phyloP scores from a whole-genome alignment of 2,888 invertebrate species.

The Hoplodrina blanda region DNA sequence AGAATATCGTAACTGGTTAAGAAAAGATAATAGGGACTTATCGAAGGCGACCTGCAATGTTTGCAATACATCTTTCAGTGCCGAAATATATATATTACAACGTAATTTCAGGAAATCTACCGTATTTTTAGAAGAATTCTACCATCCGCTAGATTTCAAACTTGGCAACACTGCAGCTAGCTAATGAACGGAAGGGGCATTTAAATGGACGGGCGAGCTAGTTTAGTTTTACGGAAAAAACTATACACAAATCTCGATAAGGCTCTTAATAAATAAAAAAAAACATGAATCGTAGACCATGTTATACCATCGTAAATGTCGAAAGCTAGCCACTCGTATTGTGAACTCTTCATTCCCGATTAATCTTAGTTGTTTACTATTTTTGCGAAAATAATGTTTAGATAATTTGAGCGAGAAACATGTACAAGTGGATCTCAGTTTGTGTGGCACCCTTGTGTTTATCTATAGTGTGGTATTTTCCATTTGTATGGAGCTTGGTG shows the following conservation, averaged over 20 bases:
- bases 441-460: conserved; percentile 74
- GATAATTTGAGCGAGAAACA: conserved; percentile 66
- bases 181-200: conserved; percentile 29
- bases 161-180: too few species aligned
- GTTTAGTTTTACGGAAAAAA: conserved; percentile 26
- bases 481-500: conserved; percentile 76
- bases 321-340: conserved; percentile 10
- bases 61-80: too few species aligned
- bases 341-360: conserved; percentile 24
- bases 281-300: conserved; percentile 25
- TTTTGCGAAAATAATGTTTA: conserved; percentile 49
- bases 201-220: conserved; percentile 16
- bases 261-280: conserved; percentile 1
- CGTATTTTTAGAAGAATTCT: too few species aligned
- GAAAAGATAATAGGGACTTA: too few species aligned
- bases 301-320: neutral
- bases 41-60: too few species aligned
- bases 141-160: too few species aligned
- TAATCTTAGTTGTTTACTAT: conserved; percentile 50
- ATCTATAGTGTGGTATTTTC: conserved; percentile 79
- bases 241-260: conserved; percentile 7
- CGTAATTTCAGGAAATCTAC: too few species aligned
- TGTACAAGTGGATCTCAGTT: conserved; percentile 78
- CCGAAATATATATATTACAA: too few species aligned
- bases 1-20: too few species aligned